phyloP scores from a whole-genome alignment of 2,113 vertebrate species.

The Atrichornis clamosus region DNA sequence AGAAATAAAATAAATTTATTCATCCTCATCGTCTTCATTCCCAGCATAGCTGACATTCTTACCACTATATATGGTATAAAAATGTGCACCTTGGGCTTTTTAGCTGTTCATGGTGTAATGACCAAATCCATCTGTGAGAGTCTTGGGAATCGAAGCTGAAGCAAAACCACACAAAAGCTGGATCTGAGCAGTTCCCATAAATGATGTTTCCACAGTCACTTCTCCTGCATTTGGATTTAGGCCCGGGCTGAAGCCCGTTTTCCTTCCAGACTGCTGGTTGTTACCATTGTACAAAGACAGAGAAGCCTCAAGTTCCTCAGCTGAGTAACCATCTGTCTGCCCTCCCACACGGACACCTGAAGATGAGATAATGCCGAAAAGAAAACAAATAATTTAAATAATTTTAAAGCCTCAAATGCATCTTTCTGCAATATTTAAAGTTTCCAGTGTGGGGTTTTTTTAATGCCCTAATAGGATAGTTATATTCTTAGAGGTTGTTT shows the following conservation, averaged over 20 bases:
- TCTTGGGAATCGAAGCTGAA: constrained; percentile 19
- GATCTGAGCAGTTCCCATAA: background rate
- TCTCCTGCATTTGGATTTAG: background rate
- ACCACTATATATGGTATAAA: constrained; percentile 21
- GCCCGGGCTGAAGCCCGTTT: background rate
- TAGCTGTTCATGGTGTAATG: background rate
- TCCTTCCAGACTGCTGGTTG: background rate
- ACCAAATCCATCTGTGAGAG: background rate
- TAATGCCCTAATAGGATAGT: background rate
- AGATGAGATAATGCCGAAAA: constrained; percentile 32
- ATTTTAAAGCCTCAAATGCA: background rate
- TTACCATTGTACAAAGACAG: background rate
- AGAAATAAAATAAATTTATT: constrained; percentile 37
- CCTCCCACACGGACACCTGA: constrained; percentile 50
- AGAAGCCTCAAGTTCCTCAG: background rate
- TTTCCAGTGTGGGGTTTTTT: background rate
- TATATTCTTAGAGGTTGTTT: background rate
- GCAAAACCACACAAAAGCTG: constrained; percentile 21
- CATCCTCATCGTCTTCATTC: background rate
- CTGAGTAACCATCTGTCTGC: constrained; percentile 59
- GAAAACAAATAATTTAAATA: background rate
- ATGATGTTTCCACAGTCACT: background rate
- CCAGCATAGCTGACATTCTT: background rate
- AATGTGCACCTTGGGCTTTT: constrained; percentile 43
- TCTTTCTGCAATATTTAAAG: background rate